Conservation (phyloP, 2,113 vertebrate genomes). For the Syngnathus floridae region DNA sequence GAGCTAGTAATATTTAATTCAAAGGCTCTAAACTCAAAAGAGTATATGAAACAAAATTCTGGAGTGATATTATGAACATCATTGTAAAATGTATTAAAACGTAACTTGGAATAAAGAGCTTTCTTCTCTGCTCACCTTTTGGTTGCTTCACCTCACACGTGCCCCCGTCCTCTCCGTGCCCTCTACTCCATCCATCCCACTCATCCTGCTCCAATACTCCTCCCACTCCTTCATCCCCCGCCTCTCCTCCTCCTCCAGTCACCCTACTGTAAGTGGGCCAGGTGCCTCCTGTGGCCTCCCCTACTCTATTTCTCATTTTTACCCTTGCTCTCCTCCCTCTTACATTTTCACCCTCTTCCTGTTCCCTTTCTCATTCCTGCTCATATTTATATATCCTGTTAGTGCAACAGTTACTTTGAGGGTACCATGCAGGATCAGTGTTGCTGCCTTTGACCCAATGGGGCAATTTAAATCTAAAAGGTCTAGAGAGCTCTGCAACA, state of each 20-base stretch:
- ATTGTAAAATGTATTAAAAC: no score
- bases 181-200: constrained; percentile 31
- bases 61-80: no score
- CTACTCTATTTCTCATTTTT: constrained; percentile 75
- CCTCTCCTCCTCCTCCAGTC: constrained; percentile 37
- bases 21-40: no score
- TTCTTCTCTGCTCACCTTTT: constrained; percentile 36
- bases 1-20: no score
- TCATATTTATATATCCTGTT: constrained; percentile 52
- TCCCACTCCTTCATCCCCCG: constrained; percentile 39
- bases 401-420: constrained; percentile 21
- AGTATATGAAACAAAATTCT: no score
- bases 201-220: constrained; percentile 26
- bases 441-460: constrained; percentile 2
- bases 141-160: constrained; percentile 26
- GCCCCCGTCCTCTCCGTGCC: constrained; percentile 19
- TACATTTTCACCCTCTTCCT: constrained; percentile 63
- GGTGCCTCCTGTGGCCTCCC: constrained; percentile 73
- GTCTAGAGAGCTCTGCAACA: no score
- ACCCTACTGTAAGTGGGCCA: constrained; percentile 71
- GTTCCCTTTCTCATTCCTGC: constrained; percentile 61
- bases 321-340: constrained; percentile 65
- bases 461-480: no score
- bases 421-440: not conserved
- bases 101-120: not conserved